Percentiles rank a stretch among this genome's conserved stretches.
Evolutionary conservation across 2,113 vertebrate genomes (phyloP).

Genomic region (Sapajus apella): DNA sequence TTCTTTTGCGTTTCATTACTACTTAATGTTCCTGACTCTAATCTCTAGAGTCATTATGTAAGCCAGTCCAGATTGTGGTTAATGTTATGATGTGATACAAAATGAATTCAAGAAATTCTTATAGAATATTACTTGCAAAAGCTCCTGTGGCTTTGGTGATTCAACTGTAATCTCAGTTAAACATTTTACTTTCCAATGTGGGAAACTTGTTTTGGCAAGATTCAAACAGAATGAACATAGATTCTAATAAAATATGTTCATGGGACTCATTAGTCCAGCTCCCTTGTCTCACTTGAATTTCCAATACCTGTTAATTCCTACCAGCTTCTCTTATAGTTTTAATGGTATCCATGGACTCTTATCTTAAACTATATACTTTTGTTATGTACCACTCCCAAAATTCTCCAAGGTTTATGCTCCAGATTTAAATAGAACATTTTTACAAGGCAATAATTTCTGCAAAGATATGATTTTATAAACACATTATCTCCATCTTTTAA

Average conservation of each 20-base stretch:
- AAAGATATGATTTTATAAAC: not conserved
- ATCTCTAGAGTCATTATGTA: not conserved
- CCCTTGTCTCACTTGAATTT: conserved; percentile 36
- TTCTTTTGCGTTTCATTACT: conserved; percentile 39
- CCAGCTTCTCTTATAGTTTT: not conserved
- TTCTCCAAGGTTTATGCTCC: not conserved
- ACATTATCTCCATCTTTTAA: not conserved
- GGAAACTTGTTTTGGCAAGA: conserved; percentile 28
- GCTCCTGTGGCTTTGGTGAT: not conserved
- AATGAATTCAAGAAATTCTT: conserved; percentile 10
- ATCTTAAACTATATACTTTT: not conserved
- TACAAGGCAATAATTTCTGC: not conserved
- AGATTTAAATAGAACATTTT: not conserved
- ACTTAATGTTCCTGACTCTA: not conserved
- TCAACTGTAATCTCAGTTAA: conserved; percentile 41
- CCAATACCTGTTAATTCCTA: not conserved
- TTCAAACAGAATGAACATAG: conserved; percentile 17
- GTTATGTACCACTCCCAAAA: not conserved
- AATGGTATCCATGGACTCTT: not conserved
- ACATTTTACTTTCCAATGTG: conserved; percentile 5
- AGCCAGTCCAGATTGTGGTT: not conserved
- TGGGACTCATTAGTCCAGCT: conserved; percentile 48
- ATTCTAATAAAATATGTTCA: conserved; percentile 51
- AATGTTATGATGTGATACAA: conserved; percentile 38
- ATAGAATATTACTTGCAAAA: not conserved